Conservation (phyloP, 2,888 invertebrate genomes). For the Dryobotodes eremita region DNA sequence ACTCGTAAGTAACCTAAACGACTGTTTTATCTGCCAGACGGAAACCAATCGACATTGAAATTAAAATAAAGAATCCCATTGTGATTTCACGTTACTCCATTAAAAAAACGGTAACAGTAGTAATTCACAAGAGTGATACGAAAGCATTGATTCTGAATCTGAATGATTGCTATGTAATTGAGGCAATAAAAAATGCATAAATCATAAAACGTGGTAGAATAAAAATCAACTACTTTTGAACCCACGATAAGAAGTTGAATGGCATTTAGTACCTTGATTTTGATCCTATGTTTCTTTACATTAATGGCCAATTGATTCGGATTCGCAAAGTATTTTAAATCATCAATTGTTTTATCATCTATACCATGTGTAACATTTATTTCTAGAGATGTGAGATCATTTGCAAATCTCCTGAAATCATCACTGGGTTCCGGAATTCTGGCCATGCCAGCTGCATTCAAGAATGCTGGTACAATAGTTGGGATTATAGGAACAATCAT, state of each 20-base stretch:
- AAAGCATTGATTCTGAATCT: slow-evolving; percentile 44
- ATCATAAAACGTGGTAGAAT: slow-evolving; percentile 18
- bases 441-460: slow-evolving; percentile 97
- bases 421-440: slow-evolving; percentile 98
- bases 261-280: slow-evolving; percentile 8
- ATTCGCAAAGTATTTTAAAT: background rate
- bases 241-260: slow-evolving; percentile 31
- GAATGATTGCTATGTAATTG: slow-evolving; percentile 31
- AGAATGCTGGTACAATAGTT: slow-evolving; percentile 95
- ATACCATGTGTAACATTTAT: slow-evolving; percentile 12
- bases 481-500: slow-evolving; percentile 95
- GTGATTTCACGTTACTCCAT: slow-evolving; percentile 22
- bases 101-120: slow-evolving; percentile 14
- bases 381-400: slow-evolving; percentile 94
- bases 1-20: slow-evolving; percentile 84
- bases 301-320: background rate
- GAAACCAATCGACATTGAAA: slow-evolving; percentile 19
- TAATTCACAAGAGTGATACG: slow-evolving; percentile 33
- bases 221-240: slow-evolving; percentile 28
- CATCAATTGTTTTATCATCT: background rate
- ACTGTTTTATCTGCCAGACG: slow-evolving; percentile 16
- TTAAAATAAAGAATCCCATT: slow-evolving; percentile 36
- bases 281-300: slow-evolving; percentile 12
- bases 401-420: slow-evolving; percentile 98
- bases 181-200: slow-evolving; percentile 45